Evolutionary conservation across 2,888 invertebrate genomes (phyloP), one percentile per base, ranked within the genome.

Genomic region (Graphium colonna): DNA sequence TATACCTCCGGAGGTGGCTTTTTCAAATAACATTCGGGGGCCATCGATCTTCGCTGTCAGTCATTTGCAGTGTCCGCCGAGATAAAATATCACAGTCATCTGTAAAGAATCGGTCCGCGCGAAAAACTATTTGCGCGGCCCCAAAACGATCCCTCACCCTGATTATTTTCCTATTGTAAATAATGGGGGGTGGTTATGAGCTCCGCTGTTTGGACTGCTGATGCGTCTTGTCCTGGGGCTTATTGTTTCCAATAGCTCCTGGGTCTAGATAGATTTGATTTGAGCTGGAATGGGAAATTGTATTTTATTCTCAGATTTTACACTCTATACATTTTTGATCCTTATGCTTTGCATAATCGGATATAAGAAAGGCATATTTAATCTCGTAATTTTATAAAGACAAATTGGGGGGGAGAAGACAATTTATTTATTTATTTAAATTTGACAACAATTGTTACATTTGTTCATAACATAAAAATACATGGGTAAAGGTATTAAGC

Each of bases 81-180:
- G 63, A 73, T 81, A 79, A 87, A 84, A 88, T 88, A 88, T 88
- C 85, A 78, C 74, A 74, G 79, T 79, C 82, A 82, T 82, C 81
- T 79, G 80, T 36, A 48, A 48, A 73, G 80, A 80, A 80, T 84
- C 81, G 77, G 78, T 77, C 69, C 79, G 66, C n/a, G 71, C 68
- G 13, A 77, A 83, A 85, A 86, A 86, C 86, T 86, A 84, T 74
- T 77, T 71, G 73, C 36, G 66, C 63, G 65, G 71, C 72, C 71
- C 69, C 67, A 79, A 79, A 82, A 82, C 82, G 79, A 82, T 85
- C 81, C 77, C 80, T 84, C 82, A 79, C 73, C 80, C 76, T 75
- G 84, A 86, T 87, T 88, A 82, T 85, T 86, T 86, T 81, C 78
- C 83, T 76, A 80, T 79, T 81, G 88, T 83, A 86, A 88, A 89